Percentiles rank a stretch among this genome's conserved stretches.
phyloP scores from a whole-genome alignment of 2,797 vertebrate genomes.

The Hipposideros larvatus region DNA sequence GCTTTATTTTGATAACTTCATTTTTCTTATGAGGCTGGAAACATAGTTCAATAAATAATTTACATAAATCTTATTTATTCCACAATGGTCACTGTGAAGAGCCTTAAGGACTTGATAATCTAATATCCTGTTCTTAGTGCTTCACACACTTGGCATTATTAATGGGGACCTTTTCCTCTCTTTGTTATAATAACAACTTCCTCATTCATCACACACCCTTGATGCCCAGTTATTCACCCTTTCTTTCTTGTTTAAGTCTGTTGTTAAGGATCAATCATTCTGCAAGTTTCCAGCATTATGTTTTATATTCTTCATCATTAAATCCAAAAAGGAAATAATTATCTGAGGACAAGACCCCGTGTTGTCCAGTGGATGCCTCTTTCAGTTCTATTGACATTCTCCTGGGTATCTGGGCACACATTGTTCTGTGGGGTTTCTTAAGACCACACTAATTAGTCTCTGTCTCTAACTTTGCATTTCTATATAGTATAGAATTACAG shows the following conservation, averaged over 20 bases:
- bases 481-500: neutral
- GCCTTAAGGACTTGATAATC: neutral
- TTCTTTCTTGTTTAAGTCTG: neutral
- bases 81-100: neutral
- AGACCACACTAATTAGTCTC: neutral
- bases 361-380: neutral
- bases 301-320: slow-evolving; percentile 13
- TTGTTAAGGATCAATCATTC: neutral
- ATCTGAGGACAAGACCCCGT: neutral
- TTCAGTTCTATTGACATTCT: slow-evolving; percentile 1
- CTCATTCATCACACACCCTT: neutral
- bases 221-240: neutral
- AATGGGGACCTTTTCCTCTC: neutral
- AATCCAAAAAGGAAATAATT: slow-evolving; percentile 31
- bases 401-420: neutral
- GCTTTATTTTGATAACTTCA: neutral
- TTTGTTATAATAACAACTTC: neutral
- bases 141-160: neutral
- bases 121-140: neutral
- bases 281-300: neutral
- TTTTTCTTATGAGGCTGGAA: slow-evolving; percentile 1
- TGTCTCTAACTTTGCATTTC: slow-evolving; percentile 28
- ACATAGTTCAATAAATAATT: slow-evolving; percentile 11
- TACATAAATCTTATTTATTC: neutral
- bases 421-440: neutral